These are phyloP conservation scores for Heliconius erato DNA, from an alignment of 2,888 invertebrate genomes.

Conservation along the genomic window DNA sequence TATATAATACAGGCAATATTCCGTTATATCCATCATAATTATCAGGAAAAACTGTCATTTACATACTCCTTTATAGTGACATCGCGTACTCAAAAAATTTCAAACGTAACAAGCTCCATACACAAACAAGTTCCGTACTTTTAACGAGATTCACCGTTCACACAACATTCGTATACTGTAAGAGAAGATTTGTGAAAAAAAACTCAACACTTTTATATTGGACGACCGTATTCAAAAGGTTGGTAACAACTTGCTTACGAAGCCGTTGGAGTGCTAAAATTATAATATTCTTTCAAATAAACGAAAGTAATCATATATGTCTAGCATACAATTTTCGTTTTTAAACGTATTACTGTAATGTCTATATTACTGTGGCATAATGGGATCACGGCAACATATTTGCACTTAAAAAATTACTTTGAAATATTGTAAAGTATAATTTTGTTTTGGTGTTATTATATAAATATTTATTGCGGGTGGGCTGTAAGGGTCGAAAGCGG, in stretches of 20 bases:
- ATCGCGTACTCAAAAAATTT: not conserved
- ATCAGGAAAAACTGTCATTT: slow-evolving; percentile 10
- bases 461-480: slow-evolving; percentile 54
- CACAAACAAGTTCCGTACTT: slow-evolving; percentile 23
- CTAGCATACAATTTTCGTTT: not conserved
- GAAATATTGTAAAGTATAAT: slow-evolving; percentile 48
- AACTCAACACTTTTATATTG: slow-evolving; percentile 30
- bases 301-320: not conserved
- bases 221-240: slow-evolving; percentile 39
- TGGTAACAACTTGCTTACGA: slow-evolving; percentile 36
- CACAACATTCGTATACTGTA: not conserved
- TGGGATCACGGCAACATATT: slow-evolving; percentile 2
- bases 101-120: slow-evolving; percentile 11
- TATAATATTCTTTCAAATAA: slow-evolving; percentile 36
- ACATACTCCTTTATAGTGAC: not conserved
- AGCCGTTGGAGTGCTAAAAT: slow-evolving; percentile 26
- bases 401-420: slow-evolving; percentile 34
- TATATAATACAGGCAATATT: not conserved
- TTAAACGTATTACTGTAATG: not conserved
- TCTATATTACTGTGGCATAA: not conserved
- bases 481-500: slow-evolving; percentile 13
- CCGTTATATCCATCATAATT: not conserved
- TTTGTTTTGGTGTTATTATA: slow-evolving; percentile 45
- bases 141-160: slow-evolving; percentile 20
- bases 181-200: slow-evolving; percentile 24